Percentiles rank a stretch among this genome's conserved stretches.
Conservation (phyloP, 2,113 vertebrate species). For the Hydropotes inermis region DNA sequence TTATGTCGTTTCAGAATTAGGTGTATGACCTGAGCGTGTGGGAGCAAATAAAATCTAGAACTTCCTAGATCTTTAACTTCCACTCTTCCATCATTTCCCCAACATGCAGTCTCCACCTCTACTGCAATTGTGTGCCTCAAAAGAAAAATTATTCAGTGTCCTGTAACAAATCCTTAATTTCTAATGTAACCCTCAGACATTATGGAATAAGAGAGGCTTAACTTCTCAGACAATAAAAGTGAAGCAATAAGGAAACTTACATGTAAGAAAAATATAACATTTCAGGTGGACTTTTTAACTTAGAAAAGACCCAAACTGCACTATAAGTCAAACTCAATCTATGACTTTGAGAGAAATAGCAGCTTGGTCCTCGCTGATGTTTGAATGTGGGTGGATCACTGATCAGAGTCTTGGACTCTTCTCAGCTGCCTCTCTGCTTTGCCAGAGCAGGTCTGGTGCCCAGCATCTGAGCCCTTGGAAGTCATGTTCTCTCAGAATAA, state of each 20-base stretch:
- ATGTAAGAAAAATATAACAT: background rate
- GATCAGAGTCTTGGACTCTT: background rate
- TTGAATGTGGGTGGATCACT: background rate
- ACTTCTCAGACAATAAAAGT: background rate
- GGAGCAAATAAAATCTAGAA: background rate
- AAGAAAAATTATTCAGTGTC: background rate
- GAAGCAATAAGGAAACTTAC: background rate
- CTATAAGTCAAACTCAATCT: background rate
- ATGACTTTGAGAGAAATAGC: background rate
- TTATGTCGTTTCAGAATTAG: background rate
- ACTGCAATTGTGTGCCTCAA: background rate
- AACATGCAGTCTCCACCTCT: background rate
- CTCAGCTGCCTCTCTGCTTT: background rate
- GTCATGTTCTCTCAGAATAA: background rate
- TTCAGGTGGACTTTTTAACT: background rate
- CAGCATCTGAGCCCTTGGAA: background rate
- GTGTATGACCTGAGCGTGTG: background rate
- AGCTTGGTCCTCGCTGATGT: no score
- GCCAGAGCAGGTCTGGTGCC: background rate
- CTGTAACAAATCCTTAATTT: background rate
- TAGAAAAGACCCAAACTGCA: background rate
- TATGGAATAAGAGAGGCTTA: background rate
- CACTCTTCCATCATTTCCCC: background rate
- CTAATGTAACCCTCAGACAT: background rate
- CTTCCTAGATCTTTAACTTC: background rate